These are phyloP conservation scores for Bovichtus diacanthus DNA, from an alignment of 2,797 vertebrate species.

Conservation along the genomic window DNA sequence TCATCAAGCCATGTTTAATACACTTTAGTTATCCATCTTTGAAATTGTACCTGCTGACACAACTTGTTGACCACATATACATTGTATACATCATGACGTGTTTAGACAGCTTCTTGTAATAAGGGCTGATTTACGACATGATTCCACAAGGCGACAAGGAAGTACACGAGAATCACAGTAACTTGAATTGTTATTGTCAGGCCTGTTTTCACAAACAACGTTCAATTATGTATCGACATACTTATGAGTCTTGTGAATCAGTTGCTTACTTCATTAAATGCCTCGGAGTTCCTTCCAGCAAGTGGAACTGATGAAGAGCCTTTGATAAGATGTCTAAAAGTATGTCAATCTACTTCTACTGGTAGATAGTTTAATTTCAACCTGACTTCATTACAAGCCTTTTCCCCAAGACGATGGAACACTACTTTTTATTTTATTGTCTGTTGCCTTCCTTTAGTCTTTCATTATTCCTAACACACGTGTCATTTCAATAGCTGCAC, in stretches of 20 bases:
- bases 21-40: not conserved
- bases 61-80: not conserved
- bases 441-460: conserved; percentile 35
- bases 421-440: conserved; percentile 36
- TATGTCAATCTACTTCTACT: conserved; percentile 11
- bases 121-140: not conserved
- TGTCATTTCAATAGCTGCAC: conserved; percentile 69
- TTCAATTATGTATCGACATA: conserved; percentile 16
- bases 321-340: conserved; percentile 12
- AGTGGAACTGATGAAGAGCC: not conserved
- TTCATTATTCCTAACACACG: conserved; percentile 54
- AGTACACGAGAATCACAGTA: not conserved
- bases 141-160: not conserved
- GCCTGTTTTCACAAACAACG: conserved; percentile 10
- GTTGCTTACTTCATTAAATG: conserved; percentile 19
- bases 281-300: not conserved
- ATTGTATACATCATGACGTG: not conserved
- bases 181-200: not conserved
- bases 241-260: not conserved
- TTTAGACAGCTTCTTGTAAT: not conserved
- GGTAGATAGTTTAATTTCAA: not conserved
- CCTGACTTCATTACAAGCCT: conserved; percentile 7
- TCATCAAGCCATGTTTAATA: not conserved
- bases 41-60: not conserved
- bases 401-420: conserved; percentile 25